Evolutionary conservation across 1,140 invertebrate genomes (phyloP), one percentile per base, ranked within the genome.

Genomic region (Antheraea pernyi): DNA sequence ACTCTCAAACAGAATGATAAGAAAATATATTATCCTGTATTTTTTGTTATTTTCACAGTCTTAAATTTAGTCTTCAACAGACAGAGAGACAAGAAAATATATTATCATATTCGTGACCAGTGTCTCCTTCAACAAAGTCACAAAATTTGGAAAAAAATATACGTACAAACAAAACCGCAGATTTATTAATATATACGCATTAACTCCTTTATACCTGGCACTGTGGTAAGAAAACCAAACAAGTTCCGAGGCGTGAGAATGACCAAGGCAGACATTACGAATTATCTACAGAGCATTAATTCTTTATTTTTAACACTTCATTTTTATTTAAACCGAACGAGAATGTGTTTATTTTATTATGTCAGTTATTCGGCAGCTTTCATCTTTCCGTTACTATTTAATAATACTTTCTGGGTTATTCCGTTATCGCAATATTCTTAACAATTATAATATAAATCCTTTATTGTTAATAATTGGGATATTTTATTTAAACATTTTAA

Each of bases 231-330:
- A 53, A 53, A 11, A 53, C 46, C 46, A 53, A 53, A 53, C 46
- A 53, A 53, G 46, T 53, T 53, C 11, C 46, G 60, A 81, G 77
- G 74, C 85, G 85, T 87, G 85, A 87, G 85, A 87, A 87, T 80
- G 46, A 53, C 46, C 46, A 53, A 73, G 77, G 83, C 84, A 74
- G 69, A 77, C 77, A 84, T 87, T 85, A 85, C 73, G 79, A 81
- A 85, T 87, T 84, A 82, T 83, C 82, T 82, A 87, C 81, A 84
- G 77, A 78, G 77, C 81, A 87, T 85, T 84, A 63, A 63, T 37
- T 63, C 42, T 65, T 65, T 65, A 65, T 65, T 65, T 65, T 65
- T 53, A 46, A 65, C 19, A 39, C 19, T 37, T 48, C 10, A 65
- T 65, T 65, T 65, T 65, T 65, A 65, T 63, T 63, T 16, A 30